Evolutionary conservation across 1,140 invertebrate genomes (phyloP), one percentile per base, ranked within the genome.

Genomic region (Rhyzopertha dominica): DNA sequence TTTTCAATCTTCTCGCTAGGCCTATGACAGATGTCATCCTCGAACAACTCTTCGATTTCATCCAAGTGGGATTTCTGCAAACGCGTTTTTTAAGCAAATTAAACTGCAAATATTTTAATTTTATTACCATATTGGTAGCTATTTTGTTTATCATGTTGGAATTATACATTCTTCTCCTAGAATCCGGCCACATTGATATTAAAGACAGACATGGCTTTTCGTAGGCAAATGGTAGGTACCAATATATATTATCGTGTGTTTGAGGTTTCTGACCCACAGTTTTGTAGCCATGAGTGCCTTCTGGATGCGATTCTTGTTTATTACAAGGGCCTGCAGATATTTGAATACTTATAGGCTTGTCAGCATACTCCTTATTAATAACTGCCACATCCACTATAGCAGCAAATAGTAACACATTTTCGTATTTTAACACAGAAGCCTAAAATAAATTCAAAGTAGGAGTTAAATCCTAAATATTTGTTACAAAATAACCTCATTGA

Each of bases 121-220:
- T 17, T 34, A 54, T 75, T 65, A 91, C 88, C 72, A 90, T 69
- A 66, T 80, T 82, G 12, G 84, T 81, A 0, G 76, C 73, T 18
- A 93, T 84, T 56, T 79, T 84, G n/a, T 77, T 72, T 10, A 92
- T 77, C 43, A 88, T 76, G 63, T 94, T 93, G 4, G 82, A 82
- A 54, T 86, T 87, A 65, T 87, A 91, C 77, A 92, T 80, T 55
- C 89, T 70, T 9, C 82, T 71, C 34, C 85, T 69, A 40, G 87
- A 80, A 65, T 91, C 88, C 1, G 87, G 86, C 76, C 86, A 87
- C 14, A 77, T 68, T 26, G 80, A 80, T 29, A 79, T 72, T 1
- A 91, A 75, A 54, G 85, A 83, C 59, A 91, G 75, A 59, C 85
- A 90, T 0, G 85, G 88, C 58, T 91, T 92, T 49, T 82, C 76